Percentiles rank a stretch among this genome's conserved stretches.
Conservation (phyloP, 2,888 invertebrate species). For the Amaurobius ferox region DNA sequence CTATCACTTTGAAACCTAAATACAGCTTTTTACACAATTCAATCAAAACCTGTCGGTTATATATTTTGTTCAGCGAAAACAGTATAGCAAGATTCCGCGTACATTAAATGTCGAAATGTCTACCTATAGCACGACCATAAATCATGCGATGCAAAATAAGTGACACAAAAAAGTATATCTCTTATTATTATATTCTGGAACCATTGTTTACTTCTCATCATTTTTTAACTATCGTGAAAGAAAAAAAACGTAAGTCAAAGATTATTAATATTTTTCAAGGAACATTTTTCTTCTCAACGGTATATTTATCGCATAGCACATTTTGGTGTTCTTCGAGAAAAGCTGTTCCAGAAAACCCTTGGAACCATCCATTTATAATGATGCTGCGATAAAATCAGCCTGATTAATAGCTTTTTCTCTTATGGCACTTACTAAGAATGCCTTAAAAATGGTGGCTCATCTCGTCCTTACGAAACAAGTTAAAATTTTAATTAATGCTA, state of each 20-base stretch:
- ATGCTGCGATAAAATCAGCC: conserved; percentile 38
- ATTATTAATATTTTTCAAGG: conserved; percentile 42
- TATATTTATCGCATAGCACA: conserved; percentile 43
- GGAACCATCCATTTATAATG: conserved; percentile 50
- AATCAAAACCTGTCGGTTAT: too few relatives aligned
- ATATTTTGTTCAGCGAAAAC: too few relatives aligned
- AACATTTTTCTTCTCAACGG: conserved; percentile 36
- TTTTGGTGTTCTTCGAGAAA: conserved; percentile 34
- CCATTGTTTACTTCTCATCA: neutral
- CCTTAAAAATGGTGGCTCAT: conserved; percentile 27
- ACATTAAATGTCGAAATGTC: too few relatives aligned
- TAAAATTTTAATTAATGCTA: conserved; percentile 42
- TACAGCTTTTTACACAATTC: too few relatives aligned
- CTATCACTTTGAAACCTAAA: too few relatives aligned
- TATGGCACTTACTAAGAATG: conserved; percentile 40
- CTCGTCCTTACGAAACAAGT: conserved; percentile 36
- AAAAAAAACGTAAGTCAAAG: conserved; percentile 22
- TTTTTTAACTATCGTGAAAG: neutral
- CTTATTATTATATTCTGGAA: too few relatives aligned
- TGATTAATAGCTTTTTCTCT: conserved; percentile 38
- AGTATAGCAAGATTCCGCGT: too few relatives aligned
- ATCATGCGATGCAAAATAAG: too few relatives aligned
- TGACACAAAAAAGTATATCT: too few relatives aligned
- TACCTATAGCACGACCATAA: too few relatives aligned
- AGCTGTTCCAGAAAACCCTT: conserved; percentile 34